Evolutionary conservation across 2,888 invertebrate genomes (phyloP), one percentile per base, ranked within the genome.

Genomic region (Ichneumoninae sp.): DNA sequence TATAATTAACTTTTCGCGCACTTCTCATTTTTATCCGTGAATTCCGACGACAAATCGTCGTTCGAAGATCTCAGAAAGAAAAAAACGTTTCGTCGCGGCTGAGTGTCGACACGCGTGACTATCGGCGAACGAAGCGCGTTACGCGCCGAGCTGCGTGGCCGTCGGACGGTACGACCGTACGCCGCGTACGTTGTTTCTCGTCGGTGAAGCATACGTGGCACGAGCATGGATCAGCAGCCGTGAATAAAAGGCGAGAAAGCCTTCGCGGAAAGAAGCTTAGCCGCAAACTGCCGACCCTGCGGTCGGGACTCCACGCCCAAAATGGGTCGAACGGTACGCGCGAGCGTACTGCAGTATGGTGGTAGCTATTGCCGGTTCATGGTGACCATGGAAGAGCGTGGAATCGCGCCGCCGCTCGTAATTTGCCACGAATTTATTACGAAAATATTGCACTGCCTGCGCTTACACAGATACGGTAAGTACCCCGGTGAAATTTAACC

Each of bases 41-140:
- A 47, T 69, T 69, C 30, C 26, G 30, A 50, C 40, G 69, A 50
- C 57, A 26, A 33, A 30, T 6, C 30, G 10, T 16, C 22, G 50
- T 36, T 52, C 54, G 65, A 71, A 62, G 40, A 44, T 66, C 76
- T 65, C 30, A 36, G 71, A 66, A n/a, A 68, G 69, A 78, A 84
- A 71, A 79, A 70, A 78, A 76, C 57, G 62, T 50, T 82, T 82
- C 26, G 80, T 82, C 84, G 78, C 74, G 78, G 65, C 71, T 76
- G 69, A 71, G 78, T 62, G 60, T 80, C 77, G 77, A 91, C 44
- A 57, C 91, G 89, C 91, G 91, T 91, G 91, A 91, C 91, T 89
- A 87, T 86, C 88, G 85, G 87, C 89, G 88, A 91, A 91, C 90
- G 91, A 90, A 89, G 88, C 91, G 88, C 89, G 91, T 91, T 91